Evolutionary conservation across 1,140 invertebrate genomes (phyloP).

Genomic region (Drosophila orena): DNA sequence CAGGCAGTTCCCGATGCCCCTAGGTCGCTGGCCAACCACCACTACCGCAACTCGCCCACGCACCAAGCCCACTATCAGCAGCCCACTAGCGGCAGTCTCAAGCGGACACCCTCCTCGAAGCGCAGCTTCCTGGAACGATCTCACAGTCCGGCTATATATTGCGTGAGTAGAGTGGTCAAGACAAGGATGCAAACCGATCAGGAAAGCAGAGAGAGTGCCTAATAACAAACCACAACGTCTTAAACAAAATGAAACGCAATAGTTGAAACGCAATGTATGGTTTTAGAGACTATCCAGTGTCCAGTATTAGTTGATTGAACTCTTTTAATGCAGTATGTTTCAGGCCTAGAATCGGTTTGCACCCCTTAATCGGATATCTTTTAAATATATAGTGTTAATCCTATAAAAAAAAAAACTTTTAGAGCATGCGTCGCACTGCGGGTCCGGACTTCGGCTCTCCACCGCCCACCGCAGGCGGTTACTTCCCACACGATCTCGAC

Average conservation of each 20-base stretch:
- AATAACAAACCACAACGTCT: too few species aligned
- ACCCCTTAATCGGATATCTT: neutral
- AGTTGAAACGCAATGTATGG: too few species aligned
- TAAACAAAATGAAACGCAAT: neutral
- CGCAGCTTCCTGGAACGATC: constrained; percentile 77
- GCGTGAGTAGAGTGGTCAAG: constrained; percentile 53
- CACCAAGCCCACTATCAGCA: constrained; percentile 31
- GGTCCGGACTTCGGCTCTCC: constrained; percentile 68
- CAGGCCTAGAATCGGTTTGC: constrained; percentile 2
- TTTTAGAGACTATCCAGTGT: too few species aligned
- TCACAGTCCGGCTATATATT: constrained; percentile 81
- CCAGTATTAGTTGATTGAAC: too few species aligned
- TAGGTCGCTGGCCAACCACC: constrained; percentile 73
- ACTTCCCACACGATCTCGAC: constrained; percentile 84
- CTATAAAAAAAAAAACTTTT: constrained; percentile 28
- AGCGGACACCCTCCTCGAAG: constrained; percentile 79
- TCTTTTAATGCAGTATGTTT: too few species aligned
- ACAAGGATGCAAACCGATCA: constrained; percentile 5
- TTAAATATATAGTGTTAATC: neutral
- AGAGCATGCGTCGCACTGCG: constrained; percentile 75
- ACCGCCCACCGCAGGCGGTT: constrained; percentile 63
- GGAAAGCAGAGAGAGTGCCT: neutral
- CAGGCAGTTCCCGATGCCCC: constrained; percentile 79
- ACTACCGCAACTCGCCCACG: constrained; percentile 74
- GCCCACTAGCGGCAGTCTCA: constrained; percentile 64